These are phyloP conservation scores for Neodon shergylaensis DNA, from an alignment of 2,113 vertebrate genomes.

Conservation along the genomic window DNA sequence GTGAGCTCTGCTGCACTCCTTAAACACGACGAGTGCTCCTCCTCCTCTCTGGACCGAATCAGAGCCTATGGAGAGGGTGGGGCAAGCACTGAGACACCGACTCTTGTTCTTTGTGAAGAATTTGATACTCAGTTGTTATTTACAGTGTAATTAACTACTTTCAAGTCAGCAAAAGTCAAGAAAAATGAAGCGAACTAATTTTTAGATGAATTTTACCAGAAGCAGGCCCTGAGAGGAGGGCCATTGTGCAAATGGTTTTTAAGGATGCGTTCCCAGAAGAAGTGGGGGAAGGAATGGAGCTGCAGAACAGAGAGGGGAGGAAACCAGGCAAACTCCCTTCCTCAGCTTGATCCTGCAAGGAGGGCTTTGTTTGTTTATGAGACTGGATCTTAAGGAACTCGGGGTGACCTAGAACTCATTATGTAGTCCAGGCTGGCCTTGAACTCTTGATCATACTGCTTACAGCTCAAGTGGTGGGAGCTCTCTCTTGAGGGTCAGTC, in stretches of 20 bases:
- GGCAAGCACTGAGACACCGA: neutral
- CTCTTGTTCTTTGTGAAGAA: neutral
- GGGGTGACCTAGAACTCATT: neutral
- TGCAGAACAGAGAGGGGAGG: neutral
- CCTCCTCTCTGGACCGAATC: neutral
- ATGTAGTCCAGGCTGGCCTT: neutral
- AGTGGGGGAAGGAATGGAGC: neutral
- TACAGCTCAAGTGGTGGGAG: neutral
- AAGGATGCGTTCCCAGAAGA: neutral
- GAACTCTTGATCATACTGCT: neutral
- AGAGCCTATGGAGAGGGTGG: neutral
- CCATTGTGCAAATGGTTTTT: neutral
- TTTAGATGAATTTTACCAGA: neutral
- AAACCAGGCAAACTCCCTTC: neutral
- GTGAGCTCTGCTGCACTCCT: neutral
- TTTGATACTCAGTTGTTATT: neutral
- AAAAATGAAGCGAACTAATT: conserved; percentile 24
- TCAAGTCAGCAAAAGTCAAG: conserved; percentile 15
- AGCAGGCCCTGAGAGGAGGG: neutral
- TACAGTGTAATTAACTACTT: conserved; percentile 19
- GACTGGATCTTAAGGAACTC: neutral
- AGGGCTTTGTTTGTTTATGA: neutral
- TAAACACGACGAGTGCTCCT: neutral
- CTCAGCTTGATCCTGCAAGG: neutral
- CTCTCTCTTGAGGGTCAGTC: neutral